Evolutionary conservation across 2,888 invertebrate species (phyloP), one percentile per base, ranked within the genome.

Genomic region (Drosophila paramelanica): DNA sequence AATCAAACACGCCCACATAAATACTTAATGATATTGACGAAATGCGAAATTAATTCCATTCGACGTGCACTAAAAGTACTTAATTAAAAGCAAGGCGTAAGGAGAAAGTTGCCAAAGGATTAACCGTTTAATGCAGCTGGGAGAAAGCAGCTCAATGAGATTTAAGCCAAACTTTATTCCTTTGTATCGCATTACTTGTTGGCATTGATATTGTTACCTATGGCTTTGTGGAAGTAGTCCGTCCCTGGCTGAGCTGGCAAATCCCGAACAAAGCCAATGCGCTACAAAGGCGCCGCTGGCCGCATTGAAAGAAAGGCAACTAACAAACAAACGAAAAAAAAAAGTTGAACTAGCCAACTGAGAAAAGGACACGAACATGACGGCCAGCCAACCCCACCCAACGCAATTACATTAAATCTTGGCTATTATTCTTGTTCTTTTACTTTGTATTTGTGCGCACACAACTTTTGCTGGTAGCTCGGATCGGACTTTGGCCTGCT

Each of bases 391-490:
- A 2, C 43, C 58, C 79, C 81, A 70, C 57, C 72, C 74, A 64
- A 85, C 67, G 86, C 88, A 84, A 84, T 84, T 85, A 88, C 88
- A 84, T 88, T 88, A 84, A 84, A 88, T 84, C 83, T 84, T 77
- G 74, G 88, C 83, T 84, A 84, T 84, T 84, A 84, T 84, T 88
- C 83, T 88, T 88, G 82, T 84, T 88, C 88, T 79, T 84, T 84
- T 88, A 81, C 83, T 88, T 82, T 84, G 79, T 81, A 79, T 81
- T 70, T 76, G 67, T 73, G 55, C 68, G 70, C 58, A 59, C 65
- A 67, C 64, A 79, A 75, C 81, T 81, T 80, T 80, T 71, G 79
- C 81, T 49, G 58, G 46, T 58, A 55, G 60, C 68, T 80, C 52
- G 53, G 53, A 42, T 73, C 53, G 56, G 69, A 53, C 66, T 78